These are phyloP conservation scores for Melangyna quadrimaculata DNA, from an alignment of 2,888 invertebrate species.

Conservation along the genomic window DNA sequence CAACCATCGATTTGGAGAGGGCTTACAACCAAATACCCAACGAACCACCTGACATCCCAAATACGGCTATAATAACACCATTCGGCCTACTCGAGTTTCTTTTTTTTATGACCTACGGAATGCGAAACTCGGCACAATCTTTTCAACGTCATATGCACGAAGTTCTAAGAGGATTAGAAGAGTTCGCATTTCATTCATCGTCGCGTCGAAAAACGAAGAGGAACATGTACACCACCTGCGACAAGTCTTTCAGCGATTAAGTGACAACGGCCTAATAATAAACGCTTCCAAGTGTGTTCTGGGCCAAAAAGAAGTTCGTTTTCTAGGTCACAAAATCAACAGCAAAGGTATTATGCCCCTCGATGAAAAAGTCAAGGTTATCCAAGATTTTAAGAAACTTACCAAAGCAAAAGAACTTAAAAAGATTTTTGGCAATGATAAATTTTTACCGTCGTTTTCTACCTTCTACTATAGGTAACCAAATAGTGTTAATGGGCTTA, in stretches of 20 bases:
- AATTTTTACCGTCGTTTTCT: constrained; percentile 11
- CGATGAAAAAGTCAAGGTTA: background rate
- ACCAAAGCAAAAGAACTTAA: constrained; percentile 13
- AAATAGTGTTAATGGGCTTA: background rate
- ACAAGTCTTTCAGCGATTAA: background rate
- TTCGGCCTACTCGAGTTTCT: too few relatives aligned
- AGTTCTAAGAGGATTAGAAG: background rate
- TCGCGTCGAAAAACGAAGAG: constrained; percentile 21
- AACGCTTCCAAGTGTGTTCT: constrained; percentile 22
- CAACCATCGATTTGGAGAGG: background rate
- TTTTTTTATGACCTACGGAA: too few relatives aligned
- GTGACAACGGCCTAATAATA: constrained; percentile 3
- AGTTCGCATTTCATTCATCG: constrained; percentile 18
- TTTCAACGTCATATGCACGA: background rate
- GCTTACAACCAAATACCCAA: constrained; percentile 2
- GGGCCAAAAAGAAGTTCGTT: constrained; percentile 10
- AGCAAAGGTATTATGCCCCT: background rate
- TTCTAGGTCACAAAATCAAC: background rate
- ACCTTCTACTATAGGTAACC: background rate
- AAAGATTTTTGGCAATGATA: constrained; percentile 7
- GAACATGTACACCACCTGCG: constrained; percentile 28
- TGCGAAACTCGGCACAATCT: constrained; percentile 47
- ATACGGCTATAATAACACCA: background rate
- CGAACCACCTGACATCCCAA: background rate
- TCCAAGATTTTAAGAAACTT: background rate